phyloP scores from a whole-genome alignment of 1,140 invertebrate genomes.

The Paracyclopina nana region DNA sequence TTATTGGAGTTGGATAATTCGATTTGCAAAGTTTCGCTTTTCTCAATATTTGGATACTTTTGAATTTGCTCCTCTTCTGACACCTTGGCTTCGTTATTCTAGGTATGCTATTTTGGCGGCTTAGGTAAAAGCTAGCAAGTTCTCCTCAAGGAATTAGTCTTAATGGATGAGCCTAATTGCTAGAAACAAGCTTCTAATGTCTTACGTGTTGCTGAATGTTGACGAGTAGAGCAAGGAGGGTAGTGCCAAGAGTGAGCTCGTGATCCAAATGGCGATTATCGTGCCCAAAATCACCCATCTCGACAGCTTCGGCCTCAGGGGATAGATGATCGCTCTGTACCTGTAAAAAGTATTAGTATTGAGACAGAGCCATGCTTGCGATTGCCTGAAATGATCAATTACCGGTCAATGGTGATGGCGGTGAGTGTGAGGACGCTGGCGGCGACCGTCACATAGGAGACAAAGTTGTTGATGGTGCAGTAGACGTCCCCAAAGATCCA shows the following conservation, averaged over 20 bases:
- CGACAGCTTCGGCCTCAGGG: conserved; percentile 1
- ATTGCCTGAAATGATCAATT: too few species aligned
- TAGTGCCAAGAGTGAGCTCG: not conserved
- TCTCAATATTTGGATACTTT: too few species aligned
- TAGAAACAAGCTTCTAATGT: too few species aligned
- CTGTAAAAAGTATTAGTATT: conserved; percentile 19
- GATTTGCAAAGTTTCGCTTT: too few species aligned
- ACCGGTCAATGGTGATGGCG: conserved; percentile 4
- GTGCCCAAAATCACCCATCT: not conserved
- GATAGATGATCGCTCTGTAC: not conserved
- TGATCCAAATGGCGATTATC: not conserved
- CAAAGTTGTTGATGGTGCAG: conserved; percentile 70
- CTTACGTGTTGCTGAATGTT: conserved; percentile 6
- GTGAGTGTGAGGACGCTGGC: conserved; percentile 58
- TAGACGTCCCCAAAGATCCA: conserved; percentile 69
- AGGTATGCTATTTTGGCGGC: too few species aligned
- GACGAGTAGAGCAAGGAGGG: not conserved
- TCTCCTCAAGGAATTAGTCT: too few species aligned
- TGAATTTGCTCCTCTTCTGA: too few species aligned
- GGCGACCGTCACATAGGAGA: conserved; percentile 64
- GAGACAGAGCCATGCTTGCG: conserved; percentile 19
- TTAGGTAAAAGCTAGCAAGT: too few species aligned
- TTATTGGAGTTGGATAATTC: too few species aligned
- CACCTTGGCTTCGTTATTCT: too few species aligned
- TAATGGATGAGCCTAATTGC: too few species aligned